These are phyloP conservation scores for Ramazzottius varieornatus DNA, from an alignment of 2,888 invertebrate species.

Conservation along the genomic window DNA sequence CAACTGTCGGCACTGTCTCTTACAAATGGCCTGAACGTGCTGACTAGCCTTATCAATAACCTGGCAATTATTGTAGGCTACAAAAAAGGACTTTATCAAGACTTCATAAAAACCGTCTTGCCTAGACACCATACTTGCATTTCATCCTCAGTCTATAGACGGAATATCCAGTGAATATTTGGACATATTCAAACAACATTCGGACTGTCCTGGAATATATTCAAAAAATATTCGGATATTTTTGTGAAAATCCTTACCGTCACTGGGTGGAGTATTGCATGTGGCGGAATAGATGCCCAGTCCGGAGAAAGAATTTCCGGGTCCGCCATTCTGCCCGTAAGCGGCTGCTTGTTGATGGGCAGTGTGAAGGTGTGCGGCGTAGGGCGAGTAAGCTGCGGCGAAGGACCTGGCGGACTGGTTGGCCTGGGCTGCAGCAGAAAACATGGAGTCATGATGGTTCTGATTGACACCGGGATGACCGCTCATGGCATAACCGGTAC, in stretches of 20 bases:
- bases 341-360: background rate
- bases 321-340: background rate
- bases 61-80: too few relatives aligned
- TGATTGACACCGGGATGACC: background rate
- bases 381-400: background rate
- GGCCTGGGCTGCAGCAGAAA: background rate
- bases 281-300: background rate
- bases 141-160: too few relatives aligned
- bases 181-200: too few relatives aligned
- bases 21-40: too few relatives aligned
- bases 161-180: too few relatives aligned
- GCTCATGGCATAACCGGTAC: background rate
- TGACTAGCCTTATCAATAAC: too few relatives aligned
- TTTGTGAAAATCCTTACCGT: background rate
- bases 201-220: too few relatives aligned
- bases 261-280: background rate
- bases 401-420: background rate
- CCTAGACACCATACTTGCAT: too few relatives aligned
- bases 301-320: background rate
- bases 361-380: background rate
- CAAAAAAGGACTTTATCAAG: too few relatives aligned
- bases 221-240: too few relatives aligned
- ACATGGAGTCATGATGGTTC: background rate
- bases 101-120: too few relatives aligned
- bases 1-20: background rate